Evolutionary conservation across 2,888 invertebrate genomes (phyloP), one percentile per base, ranked within the genome.

Genomic region (Polietes domitor): DNA sequence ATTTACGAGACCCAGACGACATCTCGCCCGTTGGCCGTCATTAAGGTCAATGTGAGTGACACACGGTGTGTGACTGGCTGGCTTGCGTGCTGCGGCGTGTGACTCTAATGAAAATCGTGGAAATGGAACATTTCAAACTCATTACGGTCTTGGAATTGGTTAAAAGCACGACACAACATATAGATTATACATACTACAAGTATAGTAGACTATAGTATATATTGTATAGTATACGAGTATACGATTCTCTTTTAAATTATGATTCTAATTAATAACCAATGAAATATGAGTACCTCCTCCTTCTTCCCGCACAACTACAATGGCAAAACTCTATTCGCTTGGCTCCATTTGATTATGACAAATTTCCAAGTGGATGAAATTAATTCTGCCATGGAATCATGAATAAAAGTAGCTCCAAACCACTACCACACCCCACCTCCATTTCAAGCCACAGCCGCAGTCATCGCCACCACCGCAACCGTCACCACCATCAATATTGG

Each of bases 11-110:
- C 37, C 19, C 15, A 72, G 72, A 58, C 41, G 68, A 41, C 68
- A 68, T 43, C 58, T 58, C 58, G 24, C 24, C 7, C 12, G 24
- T 26, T 7, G 9, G 12, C 65, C 17, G 37, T 68, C 76, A 76
- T 76, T 68, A 76, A 55, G 76, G 76, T 76, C 76, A 76, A 41
- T 76, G 68, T 76, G 32, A 76, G 68, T 68, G 68, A 24, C 68
- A 68, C 76, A 61, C 37, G n/a, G 37, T 24, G 21, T 55, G 24
- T 73, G 7, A 26, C 26, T 3, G 15, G 6, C 3, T 24, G 3
- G 43, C 15, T 43, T 24, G 15, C 32, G 32, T 50, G 17, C 24
- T 58, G 12, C 26, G 26, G 26, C 7, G 26, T 10, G 5, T 58
- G 24, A 50, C 50, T 50, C 19, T 5, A 50, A 50, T 50, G 10